Evolutionary conservation across 2,113 vertebrate genomes (phyloP).

Genomic region (Sylvicapra grimmia): DNA sequence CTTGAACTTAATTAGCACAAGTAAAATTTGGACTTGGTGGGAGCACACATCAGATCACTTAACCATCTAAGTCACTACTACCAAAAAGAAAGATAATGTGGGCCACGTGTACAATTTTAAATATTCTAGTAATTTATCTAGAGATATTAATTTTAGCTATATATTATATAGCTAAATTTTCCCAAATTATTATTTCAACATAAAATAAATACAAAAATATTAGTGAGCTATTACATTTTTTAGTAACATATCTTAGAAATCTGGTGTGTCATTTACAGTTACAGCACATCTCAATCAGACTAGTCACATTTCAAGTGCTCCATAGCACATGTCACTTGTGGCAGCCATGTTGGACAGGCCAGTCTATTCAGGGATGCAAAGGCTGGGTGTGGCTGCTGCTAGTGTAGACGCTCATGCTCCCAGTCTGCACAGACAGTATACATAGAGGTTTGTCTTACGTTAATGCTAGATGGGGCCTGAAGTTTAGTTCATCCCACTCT

Average conservation of each 20-base stretch:
- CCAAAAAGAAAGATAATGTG: neutral
- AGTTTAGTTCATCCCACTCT: neutral
- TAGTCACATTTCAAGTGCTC: neutral
- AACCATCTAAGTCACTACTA: neutral
- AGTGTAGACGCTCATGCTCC: neutral
- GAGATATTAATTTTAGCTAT: neutral
- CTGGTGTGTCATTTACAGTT: neutral
- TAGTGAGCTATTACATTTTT: neutral
- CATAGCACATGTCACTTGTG: neutral
- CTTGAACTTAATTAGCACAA: neutral
- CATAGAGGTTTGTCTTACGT: neutral
- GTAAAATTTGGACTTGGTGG: neutral
- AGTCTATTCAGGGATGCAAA: neutral
- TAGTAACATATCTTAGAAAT: neutral
- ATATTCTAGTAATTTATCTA: neutral
- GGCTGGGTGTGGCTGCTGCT: neutral
- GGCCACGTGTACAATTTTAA: neutral
- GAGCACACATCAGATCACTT: neutral
- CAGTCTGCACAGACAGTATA: neutral
- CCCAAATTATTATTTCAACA: neutral
- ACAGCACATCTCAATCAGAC: neutral
- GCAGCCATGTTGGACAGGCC: neutral
- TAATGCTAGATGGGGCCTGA: neutral
- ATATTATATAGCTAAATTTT: neutral
- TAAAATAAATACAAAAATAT: constrained; percentile 1